Conservation (phyloP, 2,888 invertebrate species). For the Tortrix viridana region DNA sequence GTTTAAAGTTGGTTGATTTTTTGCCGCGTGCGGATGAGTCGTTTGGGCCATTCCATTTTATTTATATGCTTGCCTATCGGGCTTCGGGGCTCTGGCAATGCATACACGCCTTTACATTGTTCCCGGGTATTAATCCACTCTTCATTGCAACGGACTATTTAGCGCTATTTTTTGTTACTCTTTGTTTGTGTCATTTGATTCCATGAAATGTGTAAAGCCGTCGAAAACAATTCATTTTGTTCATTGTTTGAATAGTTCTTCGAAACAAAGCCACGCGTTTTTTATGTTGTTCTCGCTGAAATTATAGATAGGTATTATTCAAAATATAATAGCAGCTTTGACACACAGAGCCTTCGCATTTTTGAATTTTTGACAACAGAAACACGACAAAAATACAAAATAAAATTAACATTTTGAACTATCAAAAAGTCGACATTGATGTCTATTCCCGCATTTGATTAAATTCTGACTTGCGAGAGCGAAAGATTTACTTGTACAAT, state of each 20-base stretch:
- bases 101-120: slow-evolving; percentile 33
- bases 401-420: too few species aligned
- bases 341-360: too few species aligned
- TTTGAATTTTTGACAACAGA: too few species aligned
- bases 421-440: too few species aligned
- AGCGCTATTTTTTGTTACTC: slow-evolving; percentile 11
- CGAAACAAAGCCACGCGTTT: neutral
- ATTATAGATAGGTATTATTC: too few species aligned
- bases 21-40: slow-evolving; percentile 26
- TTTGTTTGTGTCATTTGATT: slow-evolving; percentile 32
- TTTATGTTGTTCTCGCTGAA: neutral
- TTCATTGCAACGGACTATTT: slow-evolving; percentile 34
- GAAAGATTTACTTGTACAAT: too few species aligned
- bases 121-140: slow-evolving; percentile 34
- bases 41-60: slow-evolving; percentile 37
- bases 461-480: too few species aligned
- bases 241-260: neutral
- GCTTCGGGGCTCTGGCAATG: slow-evolving; percentile 14
- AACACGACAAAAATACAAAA: too few species aligned
- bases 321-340: too few species aligned
- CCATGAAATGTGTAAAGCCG: slow-evolving; percentile 25
- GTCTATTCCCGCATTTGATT: too few species aligned
- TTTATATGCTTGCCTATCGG: slow-evolving; percentile 35
- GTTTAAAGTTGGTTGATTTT: slow-evolving; percentile 31
- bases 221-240: neutral